Evolutionary conservation across 2,113 vertebrate species (phyloP), one percentile per base, ranked within the genome.

Genomic region (Arenaria interpres): DNA sequence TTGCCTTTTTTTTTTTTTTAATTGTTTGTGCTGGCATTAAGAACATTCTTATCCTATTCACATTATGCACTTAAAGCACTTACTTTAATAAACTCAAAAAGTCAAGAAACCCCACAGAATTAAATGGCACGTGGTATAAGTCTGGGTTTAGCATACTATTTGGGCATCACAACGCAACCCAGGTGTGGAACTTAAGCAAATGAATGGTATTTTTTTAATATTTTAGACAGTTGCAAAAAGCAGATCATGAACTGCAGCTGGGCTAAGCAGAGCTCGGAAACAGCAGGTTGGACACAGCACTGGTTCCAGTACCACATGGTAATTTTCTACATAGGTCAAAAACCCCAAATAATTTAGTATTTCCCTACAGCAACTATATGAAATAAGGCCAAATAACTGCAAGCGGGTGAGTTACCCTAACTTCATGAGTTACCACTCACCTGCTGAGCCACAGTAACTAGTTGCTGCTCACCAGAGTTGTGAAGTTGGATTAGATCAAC

Each of bases 341-440:
- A 64, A 23, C 6, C 16, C 53, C 17, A 11, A 30, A 54, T 30
- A 54, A 20, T 20, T 37, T 14, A 78, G 2, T 37, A 20, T 53
- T 89, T 59, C 43, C 6, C 35, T 27, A 0, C 1, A 9, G 53
- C 5, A 72, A 17, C 11, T 59, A 0, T 12, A 14, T 4, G 11
- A 71, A 19, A 7, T 3, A 4, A 82, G 30, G 28, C 18, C 20
- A 19, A 5, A n/a, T 4, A 25, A 10, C 16, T 35, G 45, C 64
- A 32, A 33, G 5, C 45, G 62, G 67, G 14, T 11, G 43, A 63
- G 23, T 11, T 39, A 32, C 28, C 20, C 3, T 12, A 13, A n/a
- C 12, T 46, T 0, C 0, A 1, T 0, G 17, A 14, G 67, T 4
- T 17, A n/a, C 18, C 35, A 9, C 17, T 12, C 84, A 12, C 4